These are phyloP conservation scores for Onthophagus sagittarius DNA, from an alignment of 2,888 invertebrate genomes.

Conservation along the genomic window DNA sequence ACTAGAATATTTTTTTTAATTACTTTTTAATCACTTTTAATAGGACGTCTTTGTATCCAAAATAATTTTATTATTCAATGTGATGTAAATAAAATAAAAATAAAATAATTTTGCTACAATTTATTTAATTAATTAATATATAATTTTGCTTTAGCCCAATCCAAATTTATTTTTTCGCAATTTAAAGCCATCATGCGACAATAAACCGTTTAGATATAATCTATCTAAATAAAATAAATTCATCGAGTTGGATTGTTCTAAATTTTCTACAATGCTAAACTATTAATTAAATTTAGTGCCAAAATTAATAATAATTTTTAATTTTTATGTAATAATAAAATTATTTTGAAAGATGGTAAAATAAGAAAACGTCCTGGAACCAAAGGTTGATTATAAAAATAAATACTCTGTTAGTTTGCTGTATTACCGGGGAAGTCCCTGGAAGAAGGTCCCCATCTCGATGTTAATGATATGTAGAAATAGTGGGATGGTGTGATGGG, in stretches of 20 bases:
- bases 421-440: conserved; percentile 22
- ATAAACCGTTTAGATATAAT: no score
- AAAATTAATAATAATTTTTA: no score
- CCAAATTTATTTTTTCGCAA: no score
- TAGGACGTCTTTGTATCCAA: background rate
- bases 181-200: no score
- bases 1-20: background rate
- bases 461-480: conserved; percentile 42
- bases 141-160: no score
- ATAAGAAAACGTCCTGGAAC: background rate
- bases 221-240: no score
- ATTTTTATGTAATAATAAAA: background rate
- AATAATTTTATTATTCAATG: background rate
- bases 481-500: conserved; percentile 27
- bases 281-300: no score
- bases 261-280: no score
- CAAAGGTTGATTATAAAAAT: conserved; percentile 31
- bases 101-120: no score
- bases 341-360: background rate
- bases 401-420: conserved; percentile 31
- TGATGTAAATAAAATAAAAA: background rate
- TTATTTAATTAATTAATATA: no score
- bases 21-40: background rate
- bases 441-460: conserved; percentile 28
- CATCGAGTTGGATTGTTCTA: no score